These are phyloP conservation scores for Uropsilus gracilis DNA, from an alignment of 2,113 vertebrate genomes.

Conservation along the genomic window DNA sequence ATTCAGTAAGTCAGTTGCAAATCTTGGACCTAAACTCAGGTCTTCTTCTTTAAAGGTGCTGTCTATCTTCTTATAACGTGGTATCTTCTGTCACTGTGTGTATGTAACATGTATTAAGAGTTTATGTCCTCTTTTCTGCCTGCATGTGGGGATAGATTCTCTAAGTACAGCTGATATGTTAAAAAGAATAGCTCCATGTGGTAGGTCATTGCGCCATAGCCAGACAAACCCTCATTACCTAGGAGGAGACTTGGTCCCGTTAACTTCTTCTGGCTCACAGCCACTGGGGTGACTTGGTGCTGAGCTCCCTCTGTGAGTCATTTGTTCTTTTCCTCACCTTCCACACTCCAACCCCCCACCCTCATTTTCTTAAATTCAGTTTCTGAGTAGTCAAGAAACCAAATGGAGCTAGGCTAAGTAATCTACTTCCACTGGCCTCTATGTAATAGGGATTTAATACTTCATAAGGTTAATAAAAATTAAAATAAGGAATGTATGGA, in stretches of 20 bases:
- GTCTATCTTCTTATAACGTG: neutral
- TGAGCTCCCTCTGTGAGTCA: slow-evolving; percentile 38
- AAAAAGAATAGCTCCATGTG: neutral
- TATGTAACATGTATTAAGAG: neutral
- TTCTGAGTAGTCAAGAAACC: slow-evolving; percentile 28
- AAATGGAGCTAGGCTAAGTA: neutral
- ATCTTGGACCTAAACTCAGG: neutral
- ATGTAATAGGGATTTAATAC: neutral
- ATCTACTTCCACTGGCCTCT: slow-evolving; percentile 11
- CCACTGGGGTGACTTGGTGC: slow-evolving; percentile 40
- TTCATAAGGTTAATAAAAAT: neutral
- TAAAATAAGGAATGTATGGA: neutral
- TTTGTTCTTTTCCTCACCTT: neutral
- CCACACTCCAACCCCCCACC: neutral
- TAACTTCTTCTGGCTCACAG: slow-evolving; percentile 29
- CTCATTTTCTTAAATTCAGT: slow-evolving; percentile 51
- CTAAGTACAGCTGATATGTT: neutral
- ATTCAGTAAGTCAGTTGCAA: neutral
- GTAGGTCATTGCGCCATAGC: neutral
- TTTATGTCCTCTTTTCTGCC: slow-evolving; percentile 36
- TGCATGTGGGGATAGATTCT: neutral
- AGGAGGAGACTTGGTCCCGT: slow-evolving; percentile 29
- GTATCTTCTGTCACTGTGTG: neutral
- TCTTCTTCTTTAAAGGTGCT: slow-evolving; percentile 32
- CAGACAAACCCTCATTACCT: slow-evolving; percentile 30